Evolutionary conservation across 2,888 invertebrate genomes (phyloP).

Genomic region (Iselma pallidipennis): DNA sequence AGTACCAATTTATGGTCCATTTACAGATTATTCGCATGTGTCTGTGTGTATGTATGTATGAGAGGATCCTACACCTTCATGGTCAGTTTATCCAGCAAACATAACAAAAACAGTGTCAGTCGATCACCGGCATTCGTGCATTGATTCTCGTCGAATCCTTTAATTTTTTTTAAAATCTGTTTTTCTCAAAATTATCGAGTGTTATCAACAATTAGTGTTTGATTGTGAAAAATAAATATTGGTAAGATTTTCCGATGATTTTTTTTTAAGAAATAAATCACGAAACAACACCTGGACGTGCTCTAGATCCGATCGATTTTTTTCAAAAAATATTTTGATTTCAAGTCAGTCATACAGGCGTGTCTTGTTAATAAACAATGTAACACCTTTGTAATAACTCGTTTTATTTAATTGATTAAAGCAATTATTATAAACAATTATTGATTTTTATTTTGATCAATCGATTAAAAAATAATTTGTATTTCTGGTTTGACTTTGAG

Average conservation of each 20-base stretch:
- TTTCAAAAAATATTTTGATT: background rate
- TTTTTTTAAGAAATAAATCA: background rate
- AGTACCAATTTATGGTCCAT: background rate
- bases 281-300: background rate
- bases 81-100: constrained; percentile 27
- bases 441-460: background rate
- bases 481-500: background rate
- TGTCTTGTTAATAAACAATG: background rate
- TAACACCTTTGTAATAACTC: no score
- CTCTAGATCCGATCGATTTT: background rate
- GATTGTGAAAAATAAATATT: background rate
- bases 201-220: background rate
- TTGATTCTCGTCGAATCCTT: constrained; percentile 11
- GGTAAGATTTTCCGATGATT: background rate
- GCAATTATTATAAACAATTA: no score
- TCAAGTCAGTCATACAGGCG: background rate
- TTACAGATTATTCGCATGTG: constrained; percentile 3
- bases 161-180: constrained; percentile 1
- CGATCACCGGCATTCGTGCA: constrained; percentile 33
- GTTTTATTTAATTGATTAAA: no score
- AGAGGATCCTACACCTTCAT: constrained; percentile 35
- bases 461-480: background rate
- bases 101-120: constrained; percentile 27
- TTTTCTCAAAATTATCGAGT: background rate
- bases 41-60: constrained; percentile 10